phyloP scores from a whole-genome alignment of 2,113 vertebrate species.

The Calypte anna region DNA sequence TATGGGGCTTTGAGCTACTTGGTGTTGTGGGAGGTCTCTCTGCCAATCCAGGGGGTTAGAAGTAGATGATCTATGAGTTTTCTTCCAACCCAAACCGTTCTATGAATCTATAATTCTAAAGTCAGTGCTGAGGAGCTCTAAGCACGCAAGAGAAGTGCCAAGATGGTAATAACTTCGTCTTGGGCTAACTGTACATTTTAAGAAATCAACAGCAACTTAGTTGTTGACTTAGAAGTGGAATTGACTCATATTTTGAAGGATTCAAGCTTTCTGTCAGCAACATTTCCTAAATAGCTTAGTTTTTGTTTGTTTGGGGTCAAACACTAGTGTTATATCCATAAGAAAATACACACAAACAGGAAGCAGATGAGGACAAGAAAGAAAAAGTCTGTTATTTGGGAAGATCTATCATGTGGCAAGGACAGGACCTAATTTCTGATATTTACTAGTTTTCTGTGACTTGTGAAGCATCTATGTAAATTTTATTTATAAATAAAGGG shows the following conservation, averaged over 20 bases:
- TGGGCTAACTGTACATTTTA: neutral
- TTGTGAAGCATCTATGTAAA: conserved; percentile 5
- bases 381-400: neutral
- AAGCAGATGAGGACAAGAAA: neutral
- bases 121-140: neutral
- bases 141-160: neutral
- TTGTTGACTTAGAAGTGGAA: neutral
- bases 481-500: conserved; percentile 34
- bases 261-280: neutral
- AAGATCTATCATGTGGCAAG: neutral
- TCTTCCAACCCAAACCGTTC: no score
- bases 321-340: neutral
- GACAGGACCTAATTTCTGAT: neutral
- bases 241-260: neutral
- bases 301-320: neutral
- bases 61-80: no score
- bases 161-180: neutral
- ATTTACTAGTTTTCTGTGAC: neutral
- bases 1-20: no score
- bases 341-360: neutral
- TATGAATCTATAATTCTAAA: neutral
- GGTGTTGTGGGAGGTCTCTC: no score
- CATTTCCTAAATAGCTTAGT: neutral
- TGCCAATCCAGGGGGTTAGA: no score
- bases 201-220: neutral